phyloP scores from a whole-genome alignment of 2,113 vertebrate genomes.

The Elgaria multicarinata region DNA sequence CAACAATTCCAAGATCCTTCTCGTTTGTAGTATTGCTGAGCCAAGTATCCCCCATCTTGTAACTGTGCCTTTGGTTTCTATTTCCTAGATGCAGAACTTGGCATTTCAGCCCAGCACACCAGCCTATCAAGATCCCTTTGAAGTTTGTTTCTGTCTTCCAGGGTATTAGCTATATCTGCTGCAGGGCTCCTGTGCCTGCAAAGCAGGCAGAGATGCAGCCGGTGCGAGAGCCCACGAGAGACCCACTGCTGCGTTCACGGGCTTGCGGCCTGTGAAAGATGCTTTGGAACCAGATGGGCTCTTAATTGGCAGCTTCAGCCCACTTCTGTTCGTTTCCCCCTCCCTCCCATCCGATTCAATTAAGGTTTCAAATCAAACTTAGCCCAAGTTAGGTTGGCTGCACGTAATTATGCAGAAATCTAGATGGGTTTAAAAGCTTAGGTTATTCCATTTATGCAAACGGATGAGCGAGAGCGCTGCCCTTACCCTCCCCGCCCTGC shows the following conservation, averaged over 20 bases:
- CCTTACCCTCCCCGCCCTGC: too few species aligned
- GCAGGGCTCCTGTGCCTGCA: neutral
- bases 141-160: too few species aligned
- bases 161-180: neutral
- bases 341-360: neutral
- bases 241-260: neutral
- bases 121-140: too few species aligned
- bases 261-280: neutral
- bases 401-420: neutral
- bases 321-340: too few species aligned
- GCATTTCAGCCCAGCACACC: too few species aligned
- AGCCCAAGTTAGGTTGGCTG: neutral
- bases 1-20: too few species aligned
- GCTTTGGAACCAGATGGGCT: neutral
- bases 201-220: neutral
- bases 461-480: neutral
- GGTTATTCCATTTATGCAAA: neutral
- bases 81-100: too few species aligned
- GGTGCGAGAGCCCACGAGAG: too few species aligned
- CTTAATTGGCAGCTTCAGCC: neutral
- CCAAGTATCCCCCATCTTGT: too few species aligned
- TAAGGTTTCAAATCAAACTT: neutral
- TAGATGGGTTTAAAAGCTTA: slow-evolving; percentile 7
- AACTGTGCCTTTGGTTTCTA: too few species aligned
- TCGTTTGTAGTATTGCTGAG: too few species aligned